These are phyloP conservation scores for Hetaerina titia DNA, from an alignment of 2,888 invertebrate species.

Conservation along the genomic window DNA sequence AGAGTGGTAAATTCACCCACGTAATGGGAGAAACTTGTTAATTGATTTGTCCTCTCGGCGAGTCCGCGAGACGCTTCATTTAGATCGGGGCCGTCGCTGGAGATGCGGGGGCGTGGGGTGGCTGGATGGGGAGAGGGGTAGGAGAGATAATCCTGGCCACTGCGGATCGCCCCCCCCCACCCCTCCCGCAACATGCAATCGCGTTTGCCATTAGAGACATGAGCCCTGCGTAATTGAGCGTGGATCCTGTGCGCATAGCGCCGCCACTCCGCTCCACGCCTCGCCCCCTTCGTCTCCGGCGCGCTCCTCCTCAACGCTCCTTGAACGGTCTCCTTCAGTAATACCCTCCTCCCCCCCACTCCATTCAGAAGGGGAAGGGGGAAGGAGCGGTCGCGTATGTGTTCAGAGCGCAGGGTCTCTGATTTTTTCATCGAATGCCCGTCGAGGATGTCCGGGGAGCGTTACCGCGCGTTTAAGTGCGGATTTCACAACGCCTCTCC, in stretches of 20 bases:
- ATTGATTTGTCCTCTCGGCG: constrained; percentile 2
- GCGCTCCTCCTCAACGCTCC: too few species aligned
- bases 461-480: too few species aligned
- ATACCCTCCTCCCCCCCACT: background rate
- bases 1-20: background rate
- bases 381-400: background rate
- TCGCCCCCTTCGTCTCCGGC: background rate
- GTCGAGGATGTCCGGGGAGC: too few species aligned
- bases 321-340: background rate
- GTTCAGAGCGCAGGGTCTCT: background rate
- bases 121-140: background rate
- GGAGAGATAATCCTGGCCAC: background rate
- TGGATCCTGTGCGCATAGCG: background rate
- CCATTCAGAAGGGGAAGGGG: background rate
- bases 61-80: constrained; percentile 5
- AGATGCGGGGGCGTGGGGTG: background rate
- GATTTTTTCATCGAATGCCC: too few species aligned
- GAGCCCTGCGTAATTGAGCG: constrained; percentile 22
- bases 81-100: background rate
- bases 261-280: background rate
- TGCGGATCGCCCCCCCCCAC: background rate
- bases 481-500: too few species aligned
- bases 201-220: constrained; percentile 35
- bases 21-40: constrained; percentile 39
- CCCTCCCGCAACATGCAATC: background rate